phyloP scores from a whole-genome alignment of 30 jellyfish, hydroid and myxozoan species.

The Mastigias papua region DNA sequence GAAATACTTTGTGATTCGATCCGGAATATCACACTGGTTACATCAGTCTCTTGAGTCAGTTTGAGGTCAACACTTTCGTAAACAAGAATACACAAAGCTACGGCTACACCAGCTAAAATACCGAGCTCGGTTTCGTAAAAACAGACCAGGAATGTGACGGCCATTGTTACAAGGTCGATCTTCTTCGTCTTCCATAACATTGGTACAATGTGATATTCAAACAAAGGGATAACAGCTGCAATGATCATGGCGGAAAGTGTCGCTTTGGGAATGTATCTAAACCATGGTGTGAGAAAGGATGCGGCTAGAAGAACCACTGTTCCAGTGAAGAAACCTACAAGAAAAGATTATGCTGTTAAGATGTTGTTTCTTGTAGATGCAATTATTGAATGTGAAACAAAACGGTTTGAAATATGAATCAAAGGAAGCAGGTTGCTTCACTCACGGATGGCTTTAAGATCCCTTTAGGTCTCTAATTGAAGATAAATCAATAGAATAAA shows the following conservation, averaged over 20 bases:
- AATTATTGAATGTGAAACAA: too few species aligned
- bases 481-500: too few species aligned
- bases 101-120: constrained; percentile 76
- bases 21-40: background rate
- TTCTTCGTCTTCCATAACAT: constrained; percentile 67
- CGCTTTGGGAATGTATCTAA: constrained; percentile 74
- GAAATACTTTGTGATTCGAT: constrained; percentile 42
- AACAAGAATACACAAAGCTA: constrained; percentile 44
- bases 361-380: background rate
- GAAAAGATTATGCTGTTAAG: background rate
- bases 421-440: too few species aligned
- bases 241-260: constrained; percentile 76
- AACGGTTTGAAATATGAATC: too few species aligned
- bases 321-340: constrained; percentile 75
- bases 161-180: constrained; percentile 57
- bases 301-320: constrained; percentile 74
- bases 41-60: constrained; percentile 28
- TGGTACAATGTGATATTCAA: constrained; percentile 64
- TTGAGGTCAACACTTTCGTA: constrained; percentile 52
- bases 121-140: constrained; percentile 84
- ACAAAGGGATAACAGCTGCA: constrained; percentile 75
- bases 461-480: too few species aligned
- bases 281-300: constrained; percentile 70
- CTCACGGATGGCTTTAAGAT: too few species aligned
- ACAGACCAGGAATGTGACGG: constrained; percentile 62